Base-by-base conservation (phyloP, 1,140 invertebrate genomes). In the Brachionus manjavacas region DNA sequence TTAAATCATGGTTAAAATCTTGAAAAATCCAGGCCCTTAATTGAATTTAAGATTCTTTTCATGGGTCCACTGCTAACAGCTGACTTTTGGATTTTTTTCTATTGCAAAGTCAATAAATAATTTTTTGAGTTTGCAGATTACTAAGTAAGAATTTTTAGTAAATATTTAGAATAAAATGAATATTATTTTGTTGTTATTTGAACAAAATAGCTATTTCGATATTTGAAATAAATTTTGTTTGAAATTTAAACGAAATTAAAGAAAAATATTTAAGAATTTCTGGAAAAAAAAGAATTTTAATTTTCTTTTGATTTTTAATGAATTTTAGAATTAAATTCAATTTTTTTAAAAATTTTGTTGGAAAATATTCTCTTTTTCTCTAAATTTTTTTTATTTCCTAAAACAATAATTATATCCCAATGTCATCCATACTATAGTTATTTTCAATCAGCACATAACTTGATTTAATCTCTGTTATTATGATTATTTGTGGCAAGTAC, bases 141-240 rank as follows among this genome's bases (percentile, higher is more conserved):
- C 52, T 60, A 60, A 60, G 52, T 3, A 20, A 60, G 52, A 16
- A 20, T 20, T 60, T 60, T 60, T 60, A 7, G 20, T 60, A 60
- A 60, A 60, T 60, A 60, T 60, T 60, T 60, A 23, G 52, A 60
- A 60, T 60, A 60, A 60, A 60, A 60, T 60, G 52, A 60, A 60
- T 60, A 60, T 60, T 60, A 46, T 60, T 60, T 68, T 31, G 66
- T 68, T 68, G 66, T 68, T 68, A 68, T 68, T 68, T 68, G 66
- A 68, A 68, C 25, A 20, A 60, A 60, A 60, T 23, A 23, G 20
- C 52, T 20, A 60, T 60, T 60, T 60, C 52, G 52, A 55, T 55
- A 55, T 55, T 55, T 16, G 4, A 16, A 60, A 60, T 60, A 60
- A 60, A 16, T 31, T 68, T 14, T 25, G 12, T 31, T 31, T 68